Evolutionary conservation across 2,888 invertebrate species (phyloP), one percentile per base, ranked within the genome.

Genomic region (Sialis lutaria): DNA sequence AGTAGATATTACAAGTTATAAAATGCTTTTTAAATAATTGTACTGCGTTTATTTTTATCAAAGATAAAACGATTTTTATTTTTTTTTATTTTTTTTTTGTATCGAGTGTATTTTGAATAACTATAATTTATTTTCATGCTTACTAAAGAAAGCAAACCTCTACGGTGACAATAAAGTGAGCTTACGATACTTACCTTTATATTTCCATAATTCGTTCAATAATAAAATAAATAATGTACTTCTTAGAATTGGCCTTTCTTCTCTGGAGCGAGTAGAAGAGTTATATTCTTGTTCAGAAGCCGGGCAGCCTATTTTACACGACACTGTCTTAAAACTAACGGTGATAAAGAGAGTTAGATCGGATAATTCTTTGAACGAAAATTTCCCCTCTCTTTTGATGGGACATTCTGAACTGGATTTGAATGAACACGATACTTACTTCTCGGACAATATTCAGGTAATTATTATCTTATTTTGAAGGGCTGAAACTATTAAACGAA

Each of bases 301-400:
- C 50, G 88, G 87, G n/a, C 77, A 79, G 56, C 88, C 92, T 5
- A 87, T 95, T 59, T 67, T 95, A 51, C 89, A 93, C 64, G 82
- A 93, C 64, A 93, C 93, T 0, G 77, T 85, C 46, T 68, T 95
- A 48, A 81, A 82, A 55, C 68, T 93, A 45, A 70, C 70, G 42
- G 64, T 86, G 7, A 71, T 73, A 55, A 73, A 74, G 33, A 60
- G 65, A 33, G 53, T 55, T 31, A 6, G 9, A 31, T 31, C 22
- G 6, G 31, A 39, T 22, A 42, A 42, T 7, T 31, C 31, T 3
- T 30, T 10, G 10, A 10, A 40, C 4, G 45, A 55, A 50, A 64
- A 57, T 51, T 60, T 60, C 42, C 58, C 59, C 10, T 63, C 57
- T 50, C 53, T 61, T 44, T 55, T 62, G 22, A 49, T 60, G 39